Evolutionary conservation across 2,888 invertebrate genomes (phyloP), one percentile per base, ranked within the genome.

Genomic region (Brachypalpus laphriformis): DNA sequence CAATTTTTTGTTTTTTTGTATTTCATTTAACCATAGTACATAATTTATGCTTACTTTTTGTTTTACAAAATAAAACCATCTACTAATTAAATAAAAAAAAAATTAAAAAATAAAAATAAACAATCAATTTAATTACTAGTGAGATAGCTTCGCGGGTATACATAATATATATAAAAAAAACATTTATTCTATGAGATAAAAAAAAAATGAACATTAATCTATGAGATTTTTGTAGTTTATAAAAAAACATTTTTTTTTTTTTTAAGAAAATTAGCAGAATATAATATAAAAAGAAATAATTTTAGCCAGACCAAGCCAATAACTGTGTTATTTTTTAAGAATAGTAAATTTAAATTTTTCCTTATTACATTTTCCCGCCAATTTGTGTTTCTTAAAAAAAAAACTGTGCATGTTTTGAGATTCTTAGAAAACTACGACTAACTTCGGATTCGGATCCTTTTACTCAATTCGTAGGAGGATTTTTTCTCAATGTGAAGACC

Each of bases 401-500:
- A 65, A 65, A 57, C 31, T 80, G 78, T 80, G 68, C 83, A 80
- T 83, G 70, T 83, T 83, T 83, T 83, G 83, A 83, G 83, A 83
- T 83, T 63, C 80, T 47, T 75, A 57, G 68, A 80, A 74, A 74
- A 70, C 74, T 80, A 75, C 37, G 42, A 51, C 80, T 83, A 72
- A 54, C n/a, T 66, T 59, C 20, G 22, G 42, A 11, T 14, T n/a
- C n/a, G 22, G 40, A 74, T 14, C 31, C 40, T 3, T 37, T 18
- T 5, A 34, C 54, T 74, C 47, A 70, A 25, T 80, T 83, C 16
- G 11, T 6, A 8, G 7, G 3, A 6, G 7, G 3, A n/a, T 22
- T 22, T 9, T 85, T 51, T 89, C 94, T 92, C 1, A 93, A 94
- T 65, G 93, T 92, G 56, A 96, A 91, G 86, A 93, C 93, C 31